Conservation (phyloP, 2,113 vertebrate species). For the Stegastes partitus region DNA sequence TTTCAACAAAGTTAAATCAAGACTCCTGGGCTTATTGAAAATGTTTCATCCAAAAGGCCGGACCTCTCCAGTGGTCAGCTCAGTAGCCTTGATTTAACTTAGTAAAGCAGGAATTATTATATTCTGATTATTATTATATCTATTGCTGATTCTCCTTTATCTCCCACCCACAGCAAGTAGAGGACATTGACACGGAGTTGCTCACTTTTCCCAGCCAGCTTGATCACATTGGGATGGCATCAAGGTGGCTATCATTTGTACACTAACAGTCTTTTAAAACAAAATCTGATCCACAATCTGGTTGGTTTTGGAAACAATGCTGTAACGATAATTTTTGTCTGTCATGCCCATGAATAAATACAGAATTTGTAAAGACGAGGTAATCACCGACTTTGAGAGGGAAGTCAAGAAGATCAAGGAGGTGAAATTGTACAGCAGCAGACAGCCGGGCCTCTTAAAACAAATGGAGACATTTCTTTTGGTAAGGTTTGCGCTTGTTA, state of each 20-base stretch:
- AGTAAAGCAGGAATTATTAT: no score
- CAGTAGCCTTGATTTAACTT: neutral
- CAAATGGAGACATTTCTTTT: slow-evolving; percentile 81
- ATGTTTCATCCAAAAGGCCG: neutral
- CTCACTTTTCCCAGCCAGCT: slow-evolving; percentile 81
- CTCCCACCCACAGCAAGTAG: slow-evolving; percentile 77
- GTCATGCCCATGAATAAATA: neutral
- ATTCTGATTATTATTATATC: no score
- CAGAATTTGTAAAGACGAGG: slow-evolving; percentile 84
- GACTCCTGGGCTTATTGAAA: neutral
- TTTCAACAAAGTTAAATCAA: neutral
- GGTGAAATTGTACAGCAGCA: slow-evolving; percentile 71
- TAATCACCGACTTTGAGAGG: slow-evolving; percentile 78
- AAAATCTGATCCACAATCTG: neutral
- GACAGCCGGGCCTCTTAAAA: slow-evolving; percentile 64
- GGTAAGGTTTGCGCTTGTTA: slow-evolving; percentile 52
- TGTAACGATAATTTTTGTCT: neutral
- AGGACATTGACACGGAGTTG: slow-evolving; percentile 78
- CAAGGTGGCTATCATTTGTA: slow-evolving; percentile 68
- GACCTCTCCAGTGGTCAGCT: neutral
- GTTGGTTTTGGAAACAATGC: neutral
- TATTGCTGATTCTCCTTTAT: neutral
- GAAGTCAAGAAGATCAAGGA: slow-evolving; percentile 78
- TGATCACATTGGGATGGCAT: slow-evolving; percentile 77
- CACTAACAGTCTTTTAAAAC: neutral